Evolutionary conservation across 2,113 vertebrate species (phyloP).

Genomic region (Chaetodon auriga): DNA sequence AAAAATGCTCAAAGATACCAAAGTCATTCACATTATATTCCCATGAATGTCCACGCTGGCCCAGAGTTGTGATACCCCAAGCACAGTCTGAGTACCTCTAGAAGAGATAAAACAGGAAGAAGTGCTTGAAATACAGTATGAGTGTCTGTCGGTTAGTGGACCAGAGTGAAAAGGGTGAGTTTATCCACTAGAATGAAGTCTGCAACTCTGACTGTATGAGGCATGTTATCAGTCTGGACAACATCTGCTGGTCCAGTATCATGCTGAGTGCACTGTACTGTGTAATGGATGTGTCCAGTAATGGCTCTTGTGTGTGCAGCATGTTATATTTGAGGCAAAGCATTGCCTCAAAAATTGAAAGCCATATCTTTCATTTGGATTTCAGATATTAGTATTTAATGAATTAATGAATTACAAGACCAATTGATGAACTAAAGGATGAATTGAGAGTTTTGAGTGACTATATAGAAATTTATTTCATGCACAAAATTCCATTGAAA

Average conservation of each 20-base stretch:
- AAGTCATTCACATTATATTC: not conserved
- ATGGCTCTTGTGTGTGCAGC: conserved; percentile 25
- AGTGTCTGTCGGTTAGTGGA: conserved; percentile 21
- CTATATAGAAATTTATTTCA: too few species aligned
- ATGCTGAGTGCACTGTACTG: conserved; percentile 44
- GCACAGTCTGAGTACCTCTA: not conserved
- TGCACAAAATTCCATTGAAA: not conserved
- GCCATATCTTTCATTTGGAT: not conserved
- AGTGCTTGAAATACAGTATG: conserved; percentile 4
- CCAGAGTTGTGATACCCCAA: not conserved
- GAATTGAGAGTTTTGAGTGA: not conserved
- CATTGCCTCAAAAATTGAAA: conserved; percentile 9
- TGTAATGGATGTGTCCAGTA: conserved; percentile 49
- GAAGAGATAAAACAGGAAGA: not conserved
- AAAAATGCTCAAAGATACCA: not conserved
- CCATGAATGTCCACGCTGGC: not conserved
- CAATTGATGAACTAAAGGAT: not conserved
- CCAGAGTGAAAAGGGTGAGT: conserved; percentile 6
- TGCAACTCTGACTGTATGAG: conserved; percentile 45
- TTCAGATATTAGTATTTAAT: not conserved
- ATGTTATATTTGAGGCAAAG: conserved; percentile 23
- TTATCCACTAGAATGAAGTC: conserved; percentile 41
- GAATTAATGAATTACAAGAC: not conserved
- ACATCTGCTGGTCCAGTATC: conserved; percentile 31
- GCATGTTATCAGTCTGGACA: conserved; percentile 51